Evolutionary conservation across 1,140 invertebrate genomes (phyloP), one percentile per base, ranked within the genome.

Genomic region (Drosophila ananassae): DNA sequence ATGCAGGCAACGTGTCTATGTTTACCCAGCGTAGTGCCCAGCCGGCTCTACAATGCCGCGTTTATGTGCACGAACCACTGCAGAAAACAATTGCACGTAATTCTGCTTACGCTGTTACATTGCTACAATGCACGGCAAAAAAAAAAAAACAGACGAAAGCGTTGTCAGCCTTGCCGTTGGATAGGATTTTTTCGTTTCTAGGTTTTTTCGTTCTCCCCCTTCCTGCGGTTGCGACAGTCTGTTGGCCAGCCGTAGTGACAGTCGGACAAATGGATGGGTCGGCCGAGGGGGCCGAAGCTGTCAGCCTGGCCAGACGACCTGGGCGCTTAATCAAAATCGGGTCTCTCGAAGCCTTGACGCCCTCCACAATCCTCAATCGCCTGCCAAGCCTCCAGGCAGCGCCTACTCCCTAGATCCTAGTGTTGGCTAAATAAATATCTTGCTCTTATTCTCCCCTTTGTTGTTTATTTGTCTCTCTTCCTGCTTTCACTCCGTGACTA

Each of bases 21-120:
- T 90, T 90, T 87, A 90, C 76, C 47, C 73, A 71, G 54, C 75
- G 75, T 54, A 72, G 75, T 54, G 67, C 53, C 48, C 57, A 48
- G 47, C 24, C 44, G 17, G 21, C 58, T 46, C 47, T 61, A 58
- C 37, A 48, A 53, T 61, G 71, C 67, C 74, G 74, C 69, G 77
- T 87, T 87, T 87, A 87, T 87, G 82, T 89, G 77, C 78, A 87
- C 78, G 82, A 72, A 71, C 72, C 79, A 80, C 47, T 83, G 82
- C 87, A 82, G 77, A 90, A 84, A 89, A 89, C 84, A 89, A 89
- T 89, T 83, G 84, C 84, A 89, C 84, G 84, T 89, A 89, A 89
- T 89, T 89, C 84, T 89, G 84, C 84, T 89, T 85, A 89, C 84
- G 85, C 68, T 52, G 83, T 89, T 74, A 48, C 84, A 79, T 84